These are phyloP conservation scores for Helarctos malayanus DNA, from an alignment of 2,797 vertebrate genomes.

Conservation along the genomic window DNA sequence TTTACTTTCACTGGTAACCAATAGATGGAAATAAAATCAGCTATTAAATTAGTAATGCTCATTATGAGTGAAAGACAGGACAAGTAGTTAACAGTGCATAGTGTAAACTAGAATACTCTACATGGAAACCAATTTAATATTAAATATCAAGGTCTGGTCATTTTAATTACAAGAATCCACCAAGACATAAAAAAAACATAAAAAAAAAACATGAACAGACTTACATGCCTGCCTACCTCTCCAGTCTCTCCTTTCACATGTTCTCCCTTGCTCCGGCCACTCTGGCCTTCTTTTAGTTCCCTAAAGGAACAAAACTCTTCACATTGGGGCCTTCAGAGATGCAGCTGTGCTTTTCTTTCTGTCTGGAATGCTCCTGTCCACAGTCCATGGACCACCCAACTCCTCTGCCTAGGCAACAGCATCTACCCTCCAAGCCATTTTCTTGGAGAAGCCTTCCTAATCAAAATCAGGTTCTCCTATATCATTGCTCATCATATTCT, in stretches of 20 bases:
- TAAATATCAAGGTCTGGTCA: not conserved
- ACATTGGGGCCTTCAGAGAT: not conserved
- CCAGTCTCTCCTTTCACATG: not conserved
- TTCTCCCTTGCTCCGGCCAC: not conserved
- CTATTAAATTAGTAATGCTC: not conserved
- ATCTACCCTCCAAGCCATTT: not conserved
- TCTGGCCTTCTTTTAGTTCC: not conserved
- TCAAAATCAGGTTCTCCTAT: not conserved
- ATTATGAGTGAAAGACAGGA: not conserved
- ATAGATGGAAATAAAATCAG: not conserved
- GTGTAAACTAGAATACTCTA: not conserved
- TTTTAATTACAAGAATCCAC: not conserved
- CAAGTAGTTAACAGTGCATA: not conserved
- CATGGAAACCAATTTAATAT: not conserved
- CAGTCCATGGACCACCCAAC: fast-evolving
- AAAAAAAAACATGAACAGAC: not conserved
- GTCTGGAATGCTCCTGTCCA: not conserved
- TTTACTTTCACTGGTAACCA: not conserved
- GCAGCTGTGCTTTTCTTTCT: not conserved
- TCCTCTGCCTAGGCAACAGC: too few relatives aligned
- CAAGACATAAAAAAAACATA: not conserved
- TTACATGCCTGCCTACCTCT: not conserved
- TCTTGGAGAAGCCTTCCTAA: not conserved
- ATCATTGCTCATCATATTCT: not conserved
- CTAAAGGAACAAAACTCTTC: not conserved